phyloP scores from a whole-genome alignment of 2,113 vertebrate species.

The Trochalopteron elliotii region DNA sequence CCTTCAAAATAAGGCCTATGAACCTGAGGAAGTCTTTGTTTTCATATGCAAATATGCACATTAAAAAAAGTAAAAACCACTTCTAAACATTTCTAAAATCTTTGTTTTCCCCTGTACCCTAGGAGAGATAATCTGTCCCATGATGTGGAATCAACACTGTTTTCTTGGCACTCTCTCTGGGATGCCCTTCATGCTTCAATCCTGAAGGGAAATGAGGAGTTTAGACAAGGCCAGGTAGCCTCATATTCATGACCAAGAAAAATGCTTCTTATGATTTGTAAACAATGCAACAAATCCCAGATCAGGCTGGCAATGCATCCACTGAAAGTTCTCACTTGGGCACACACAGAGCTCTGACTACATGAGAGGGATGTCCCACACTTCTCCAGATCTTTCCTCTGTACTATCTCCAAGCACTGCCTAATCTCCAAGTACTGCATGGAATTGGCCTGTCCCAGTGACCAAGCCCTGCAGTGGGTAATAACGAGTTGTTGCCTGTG shows the following conservation, averaged over 20 bases:
- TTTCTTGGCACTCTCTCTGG: not conserved
- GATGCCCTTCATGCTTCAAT: not conserved
- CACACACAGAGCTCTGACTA: rapidly evolving
- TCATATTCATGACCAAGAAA: not conserved
- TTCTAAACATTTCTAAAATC: not conserved
- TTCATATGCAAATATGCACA: not conserved
- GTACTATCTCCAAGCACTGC: not conserved
- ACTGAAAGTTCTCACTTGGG: not conserved
- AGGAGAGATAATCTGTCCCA: not conserved
- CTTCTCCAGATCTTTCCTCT: not conserved
- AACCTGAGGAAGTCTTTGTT: not conserved
- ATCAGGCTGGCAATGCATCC: not conserved
- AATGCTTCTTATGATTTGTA: not conserved
- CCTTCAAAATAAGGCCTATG: not conserved
- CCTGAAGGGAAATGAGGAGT: not conserved
- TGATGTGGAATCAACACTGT: not conserved
- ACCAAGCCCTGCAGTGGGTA: not conserved
- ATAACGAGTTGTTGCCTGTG: not conserved
- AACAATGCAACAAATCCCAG: not conserved
- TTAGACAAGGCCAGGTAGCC: not conserved
- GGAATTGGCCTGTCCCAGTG: not conserved
- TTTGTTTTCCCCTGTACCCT: not conserved
- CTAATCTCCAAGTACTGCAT: not conserved
- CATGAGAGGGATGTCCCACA: not conserved
- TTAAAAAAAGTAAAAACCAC: not conserved